Base-by-base conservation (phyloP, 1,140 invertebrate species). In the Zaprionus vittiger region DNA sequence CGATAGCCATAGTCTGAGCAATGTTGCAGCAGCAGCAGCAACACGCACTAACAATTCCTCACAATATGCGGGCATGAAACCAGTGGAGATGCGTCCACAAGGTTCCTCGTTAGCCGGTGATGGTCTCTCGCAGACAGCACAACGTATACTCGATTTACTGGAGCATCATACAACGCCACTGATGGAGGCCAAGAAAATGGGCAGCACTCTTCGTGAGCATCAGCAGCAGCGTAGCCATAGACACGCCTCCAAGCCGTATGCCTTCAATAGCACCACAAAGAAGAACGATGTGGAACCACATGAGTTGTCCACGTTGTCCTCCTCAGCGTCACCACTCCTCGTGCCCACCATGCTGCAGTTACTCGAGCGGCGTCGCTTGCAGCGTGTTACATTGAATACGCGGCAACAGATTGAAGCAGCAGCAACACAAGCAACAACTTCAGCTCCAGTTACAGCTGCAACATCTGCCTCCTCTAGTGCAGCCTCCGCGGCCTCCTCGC, bases 101-200 rank as follows among this genome's bases (percentile, higher is more conserved):
- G 52, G 41, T 47, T 3, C n/a, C 7, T 9, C 41, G 6, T 5
- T 9, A 1, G 2, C 41, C 5, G 41, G 41, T 9, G 41, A 17
- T 14, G 56, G 34, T 9, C 93, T 94, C 89, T 95, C 95, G 66
- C 94, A 94, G 67, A 95, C 96, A 3, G 95, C 96, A 0, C 94
- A 94, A 63, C 94, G 95, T 71, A 96, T 97, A 66, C 92, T 97
- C 67, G 95, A 96, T 74, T 93, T 96, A 37, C 91, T 97, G 26
- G 96, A 96, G 86, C 94, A 96, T 68, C 96, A 96, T 85, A 95
- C 96, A 0, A 96, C 96, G 2, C 95, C 96, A 1, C 92, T 96
- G 61, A 94, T 93, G n/a, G 96, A 96, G 86, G 96, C 95, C 22
- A 95, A 95, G 80, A 95, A 95, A 79, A 96, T 96, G 84, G 95